Percentiles rank a stretch among this genome's conserved stretches.
These are phyloP conservation scores for Catharus fuscescens DNA, from an alignment of 2,113 vertebrate genomes.

Conservation along the genomic window DNA sequence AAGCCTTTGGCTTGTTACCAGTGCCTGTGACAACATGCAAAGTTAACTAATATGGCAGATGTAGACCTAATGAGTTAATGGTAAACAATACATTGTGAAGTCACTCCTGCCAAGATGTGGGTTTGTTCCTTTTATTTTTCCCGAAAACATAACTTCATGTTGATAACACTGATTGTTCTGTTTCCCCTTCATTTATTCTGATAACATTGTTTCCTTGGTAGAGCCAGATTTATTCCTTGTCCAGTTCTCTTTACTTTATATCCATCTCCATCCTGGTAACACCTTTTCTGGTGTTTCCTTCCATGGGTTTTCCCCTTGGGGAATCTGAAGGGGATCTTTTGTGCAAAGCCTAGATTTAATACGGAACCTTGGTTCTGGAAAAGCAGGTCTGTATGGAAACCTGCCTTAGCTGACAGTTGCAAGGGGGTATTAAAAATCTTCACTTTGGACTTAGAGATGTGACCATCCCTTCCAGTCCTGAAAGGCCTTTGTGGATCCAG, in stretches of 20 bases:
- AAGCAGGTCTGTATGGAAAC: not conserved
- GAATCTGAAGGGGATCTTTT: not conserved
- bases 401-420: not conserved
- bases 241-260: not conserved
- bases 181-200: not conserved
- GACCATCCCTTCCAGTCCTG: not conserved
- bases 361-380: not conserved
- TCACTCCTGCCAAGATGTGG: not conserved
- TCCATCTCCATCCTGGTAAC: not conserved
- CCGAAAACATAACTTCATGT: not conserved
- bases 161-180: not conserved
- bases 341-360: not conserved
- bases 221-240: not conserved
- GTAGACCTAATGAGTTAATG: not conserved
- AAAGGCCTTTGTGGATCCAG: not conserved
- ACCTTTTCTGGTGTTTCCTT: not conserved
- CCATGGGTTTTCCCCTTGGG: not conserved
- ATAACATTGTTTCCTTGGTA: not conserved
- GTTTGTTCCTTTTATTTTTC: not conserved
- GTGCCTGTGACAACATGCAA: not conserved
- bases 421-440: not conserved
- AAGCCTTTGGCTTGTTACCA: not conserved
- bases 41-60: not conserved
- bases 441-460: not conserved
- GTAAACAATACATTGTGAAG: not conserved